Evolutionary conservation across 2,888 invertebrate genomes (phyloP).

Genomic region (Monoplex corrugatus): DNA sequence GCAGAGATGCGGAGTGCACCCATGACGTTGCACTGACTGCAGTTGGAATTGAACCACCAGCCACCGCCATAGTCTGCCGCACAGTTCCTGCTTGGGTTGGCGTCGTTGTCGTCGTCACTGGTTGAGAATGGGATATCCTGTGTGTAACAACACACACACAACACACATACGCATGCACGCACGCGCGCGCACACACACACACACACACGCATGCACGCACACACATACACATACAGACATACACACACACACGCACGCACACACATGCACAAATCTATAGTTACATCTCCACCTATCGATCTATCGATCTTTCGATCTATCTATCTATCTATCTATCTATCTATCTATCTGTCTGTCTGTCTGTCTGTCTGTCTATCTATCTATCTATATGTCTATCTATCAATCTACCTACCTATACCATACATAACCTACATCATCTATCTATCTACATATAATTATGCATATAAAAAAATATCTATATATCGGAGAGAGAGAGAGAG

Average conservation of each 20-base stretch:
- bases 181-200: not conserved
- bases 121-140: slow-evolving; percentile 30
- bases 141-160: not conserved
- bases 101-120: slow-evolving; percentile 38
- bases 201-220: not conserved
- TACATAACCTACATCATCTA: too few species aligned
- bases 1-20: not conserved
- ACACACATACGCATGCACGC: too few species aligned
- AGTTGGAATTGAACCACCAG: slow-evolving; percentile 9
- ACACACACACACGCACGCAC: not conserved
- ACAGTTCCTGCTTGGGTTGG: slow-evolving; percentile 40
- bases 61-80: slow-evolving; percentile 33
- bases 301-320: not conserved
- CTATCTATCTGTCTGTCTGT: not conserved
- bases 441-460: too few species aligned
- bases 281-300: too few species aligned
- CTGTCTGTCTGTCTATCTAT: not conserved
- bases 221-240: not conserved
- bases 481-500: not conserved
- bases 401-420: too few species aligned
- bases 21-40: slow-evolving; percentile 38
- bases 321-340: not conserved
- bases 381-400: not conserved
- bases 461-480: too few species aligned
- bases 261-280: too few species aligned